Evolutionary conservation across 2,888 invertebrate genomes (phyloP), one percentile per base, ranked within the genome.

Genomic region (Ditula angustiorana): DNA sequence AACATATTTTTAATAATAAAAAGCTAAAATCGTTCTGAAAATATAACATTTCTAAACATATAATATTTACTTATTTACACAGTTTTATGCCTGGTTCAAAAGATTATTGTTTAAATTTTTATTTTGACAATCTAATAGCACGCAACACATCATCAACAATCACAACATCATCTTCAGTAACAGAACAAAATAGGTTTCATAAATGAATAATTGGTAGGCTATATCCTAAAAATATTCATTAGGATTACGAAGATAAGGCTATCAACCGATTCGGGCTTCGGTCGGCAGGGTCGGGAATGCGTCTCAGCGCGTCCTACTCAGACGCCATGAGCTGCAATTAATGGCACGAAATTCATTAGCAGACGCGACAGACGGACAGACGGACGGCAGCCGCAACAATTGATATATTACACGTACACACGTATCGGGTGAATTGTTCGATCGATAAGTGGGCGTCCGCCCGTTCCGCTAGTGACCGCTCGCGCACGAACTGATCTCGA

Each of bases 371-470:
- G 67, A 72, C 75, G 75, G 75, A 73, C 75, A 61, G 77, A 72
- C 78, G 75, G 77, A 73, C 79, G 74, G 75, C 78, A 74, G 76
- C 74, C 74, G 74, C 69, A 59, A 71, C 67, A 66, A 75, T 81
- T 85, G 85, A 87, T 87, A 88, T 88, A 88, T 86, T 82, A 84
- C 83, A 81, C 80, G 79, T 78, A 81, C 78, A 79, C 81, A 79
- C 83, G 85, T 82, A 86, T 84, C 87, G 82, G 81, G 79, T 86
- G 84, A 87, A 87, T 86, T 86, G 87, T 83, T 80, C 81, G 79
- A 75, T 80, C 83, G 90, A 88, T 88, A 89, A 88, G 89, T 89
- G 88, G 90, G 89, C 90, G 90, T 76, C 69, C 68, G 66, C 71
- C 66, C 44, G 47, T 37, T 41, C 50, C 41, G 30, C 50, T 53